These are phyloP conservation scores for Syngnathus floridae DNA, from an alignment of 2,113 vertebrate species.

Conservation along the genomic window DNA sequence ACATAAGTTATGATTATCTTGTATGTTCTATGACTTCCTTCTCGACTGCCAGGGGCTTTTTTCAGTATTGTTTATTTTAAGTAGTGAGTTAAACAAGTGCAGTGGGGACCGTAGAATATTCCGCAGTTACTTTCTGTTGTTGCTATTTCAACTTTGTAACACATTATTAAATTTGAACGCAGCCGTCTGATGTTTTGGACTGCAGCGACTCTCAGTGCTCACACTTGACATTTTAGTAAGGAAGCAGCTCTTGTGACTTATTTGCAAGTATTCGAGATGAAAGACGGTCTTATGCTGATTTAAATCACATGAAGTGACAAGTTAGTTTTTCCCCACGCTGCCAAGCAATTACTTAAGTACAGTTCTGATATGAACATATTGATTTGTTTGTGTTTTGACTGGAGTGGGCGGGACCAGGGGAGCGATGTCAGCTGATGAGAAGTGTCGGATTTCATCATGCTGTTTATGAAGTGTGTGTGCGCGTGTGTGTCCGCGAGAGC, in stretches of 20 bases:
- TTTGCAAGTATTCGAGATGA: background rate
- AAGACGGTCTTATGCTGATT: background rate
- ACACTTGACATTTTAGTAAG: background rate
- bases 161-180: background rate
- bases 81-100: background rate
- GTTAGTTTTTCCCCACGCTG: slow-evolving; percentile 24
- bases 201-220: background rate
- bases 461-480: slow-evolving; percentile 49
- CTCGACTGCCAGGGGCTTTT: too few relatives aligned
- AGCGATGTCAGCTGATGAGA: slow-evolving; percentile 48
- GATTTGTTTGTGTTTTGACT: slow-evolving; percentile 40
- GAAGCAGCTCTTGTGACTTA: too few relatives aligned
- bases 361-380: slow-evolving; percentile 28
- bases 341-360: slow-evolving; percentile 21
- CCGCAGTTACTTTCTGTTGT: background rate
- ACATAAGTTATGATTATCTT: too few relatives aligned
- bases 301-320: background rate
- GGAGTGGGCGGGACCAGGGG: slow-evolving; percentile 1
- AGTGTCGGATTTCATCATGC: slow-evolving; percentile 66
- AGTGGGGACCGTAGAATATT: background rate
- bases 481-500: slow-evolving; percentile 6
- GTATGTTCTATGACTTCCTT: too few relatives aligned
- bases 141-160: background rate
- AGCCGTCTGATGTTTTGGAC: background rate
- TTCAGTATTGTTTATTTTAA: background rate